phyloP scores from a whole-genome alignment of 1,140 invertebrate genomes.

The Drosophila orosa region DNA sequence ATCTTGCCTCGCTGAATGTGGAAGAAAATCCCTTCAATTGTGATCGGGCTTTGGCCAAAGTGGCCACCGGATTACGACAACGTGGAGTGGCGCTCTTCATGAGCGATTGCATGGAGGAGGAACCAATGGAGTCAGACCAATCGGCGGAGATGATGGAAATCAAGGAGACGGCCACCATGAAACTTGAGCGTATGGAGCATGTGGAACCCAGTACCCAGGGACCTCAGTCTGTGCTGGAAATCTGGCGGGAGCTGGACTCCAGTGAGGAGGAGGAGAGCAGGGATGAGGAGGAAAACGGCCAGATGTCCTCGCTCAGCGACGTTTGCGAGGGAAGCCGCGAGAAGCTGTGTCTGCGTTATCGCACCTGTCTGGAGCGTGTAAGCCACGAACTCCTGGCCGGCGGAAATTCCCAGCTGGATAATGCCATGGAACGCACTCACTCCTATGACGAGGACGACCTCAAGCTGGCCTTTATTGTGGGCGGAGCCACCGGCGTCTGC shows the following conservation, averaged over 20 bases:
- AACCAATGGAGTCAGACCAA: background rate
- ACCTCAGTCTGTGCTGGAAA: conserved; percentile 47
- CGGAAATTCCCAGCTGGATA: conserved; percentile 16
- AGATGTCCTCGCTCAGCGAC: conserved; percentile 49
- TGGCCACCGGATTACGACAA: conserved; percentile 53
- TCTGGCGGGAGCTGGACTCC: conserved; percentile 69
- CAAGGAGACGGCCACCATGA: background rate
- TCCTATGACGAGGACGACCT: conserved; percentile 70
- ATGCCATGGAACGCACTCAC: conserved; percentile 45
- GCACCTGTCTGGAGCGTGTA: conserved; percentile 67
- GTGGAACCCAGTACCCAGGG: conserved; percentile 25
- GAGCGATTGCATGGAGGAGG: conserved; percentile 54
- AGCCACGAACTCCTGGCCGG: conserved; percentile 61
- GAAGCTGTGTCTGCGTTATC: conserved; percentile 63
- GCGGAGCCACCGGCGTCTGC: conserved; percentile 70
- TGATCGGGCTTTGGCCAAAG: conserved; percentile 58
- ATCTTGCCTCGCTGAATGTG: conserved; percentile 60
- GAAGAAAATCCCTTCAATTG: conserved; percentile 76
- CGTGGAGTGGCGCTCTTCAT: conserved; percentile 57
- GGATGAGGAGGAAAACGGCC: conserved; percentile 10
- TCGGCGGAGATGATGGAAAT: conserved; percentile 23
- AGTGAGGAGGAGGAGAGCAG: conserved; percentile 37
- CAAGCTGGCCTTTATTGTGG: conserved; percentile 71
- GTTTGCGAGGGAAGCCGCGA: conserved; percentile 69
- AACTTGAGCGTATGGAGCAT: conserved; percentile 59